A percentile compares a stretch with the other conserved stretches of the same genome.
Evolutionary conservation across 2,797 vertebrate species (phyloP).

Genomic region (Kryptolebias ocellatus): DNA sequence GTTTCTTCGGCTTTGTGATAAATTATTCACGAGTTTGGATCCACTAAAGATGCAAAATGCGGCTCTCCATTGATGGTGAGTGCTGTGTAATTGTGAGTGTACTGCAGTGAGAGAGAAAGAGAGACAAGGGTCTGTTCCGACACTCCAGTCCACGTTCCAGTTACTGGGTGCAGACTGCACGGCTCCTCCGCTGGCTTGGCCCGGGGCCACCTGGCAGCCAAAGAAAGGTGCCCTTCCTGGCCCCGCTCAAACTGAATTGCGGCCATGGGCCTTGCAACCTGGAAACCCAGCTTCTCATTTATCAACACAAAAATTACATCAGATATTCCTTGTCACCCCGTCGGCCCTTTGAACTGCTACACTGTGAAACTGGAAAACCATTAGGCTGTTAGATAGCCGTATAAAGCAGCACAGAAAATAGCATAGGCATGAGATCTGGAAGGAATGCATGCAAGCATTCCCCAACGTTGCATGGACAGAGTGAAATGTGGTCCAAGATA

Average conservation of each 20-base stretch:
- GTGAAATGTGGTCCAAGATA: conserved; percentile 77
- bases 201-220: conserved; percentile 83
- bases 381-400: conserved; percentile 78
- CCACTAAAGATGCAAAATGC: conserved; percentile 38
- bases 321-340: conserved; percentile 79
- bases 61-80: conserved; percentile 24
- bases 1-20: conserved; percentile 7
- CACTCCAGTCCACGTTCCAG: conserved; percentile 75
- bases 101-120: conserved; percentile 50
- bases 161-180: conserved; percentile 84
- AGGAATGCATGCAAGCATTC: conserved; percentile 78
- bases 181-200: conserved; percentile 85
- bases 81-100: conserved; percentile 30
- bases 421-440: conserved; percentile 70
- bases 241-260: conserved; percentile 77
- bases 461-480: conserved; percentile 55
- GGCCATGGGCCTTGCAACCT: conserved; percentile 80
- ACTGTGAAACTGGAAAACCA: conserved; percentile 71
- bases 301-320: conserved; percentile 83
- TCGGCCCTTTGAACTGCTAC: conserved; percentile 71
- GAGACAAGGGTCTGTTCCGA: conserved; percentile 71
- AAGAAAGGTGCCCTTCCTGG: conserved; percentile 87
- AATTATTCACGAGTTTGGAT: conserved; percentile 45
- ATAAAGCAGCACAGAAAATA: conserved; percentile 78
- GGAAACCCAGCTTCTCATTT: conserved; percentile 84